These are phyloP conservation scores for Papilio helenus DNA, from an alignment of 1,140 invertebrate genomes.

Conservation along the genomic window DNA sequence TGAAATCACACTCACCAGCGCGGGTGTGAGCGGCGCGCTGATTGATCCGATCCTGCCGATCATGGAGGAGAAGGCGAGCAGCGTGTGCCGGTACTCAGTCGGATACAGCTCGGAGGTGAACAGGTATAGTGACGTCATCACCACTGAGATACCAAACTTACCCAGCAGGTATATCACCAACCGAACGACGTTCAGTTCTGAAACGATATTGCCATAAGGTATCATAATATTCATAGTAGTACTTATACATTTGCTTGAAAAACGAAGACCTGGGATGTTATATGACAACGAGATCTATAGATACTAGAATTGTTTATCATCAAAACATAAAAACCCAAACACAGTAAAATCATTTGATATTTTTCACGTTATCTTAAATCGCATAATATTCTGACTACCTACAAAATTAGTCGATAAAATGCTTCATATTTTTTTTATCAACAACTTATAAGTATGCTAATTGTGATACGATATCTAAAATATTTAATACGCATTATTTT, in stretches of 20 bases:
- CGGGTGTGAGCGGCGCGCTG: constrained; percentile 86
- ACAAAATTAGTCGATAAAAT: constrained; percentile 8
- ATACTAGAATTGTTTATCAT: too few relatives aligned
- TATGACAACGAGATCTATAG: too few relatives aligned
- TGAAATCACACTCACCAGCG: constrained; percentile 51
- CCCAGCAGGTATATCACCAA: constrained; percentile 85
- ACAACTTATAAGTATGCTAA: not conserved
- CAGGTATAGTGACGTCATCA: constrained; percentile 87
- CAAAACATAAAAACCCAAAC: not conserved
- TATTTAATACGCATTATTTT: not conserved
- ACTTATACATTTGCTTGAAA: too few relatives aligned
- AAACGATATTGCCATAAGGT: not conserved
- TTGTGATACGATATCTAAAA: constrained; percentile 1
- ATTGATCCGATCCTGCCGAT: constrained; percentile 89
- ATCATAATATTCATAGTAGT: too few relatives aligned
- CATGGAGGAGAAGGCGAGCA: constrained; percentile 88
- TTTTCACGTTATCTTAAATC: not conserved
- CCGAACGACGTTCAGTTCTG: constrained; percentile 46
- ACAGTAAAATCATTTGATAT: not conserved
- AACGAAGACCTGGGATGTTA: too few relatives aligned
- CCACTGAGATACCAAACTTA: constrained; percentile 87
- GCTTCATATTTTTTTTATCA: not conserved
- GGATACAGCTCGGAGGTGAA: constrained; percentile 89
- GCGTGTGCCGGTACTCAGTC: constrained; percentile 85
- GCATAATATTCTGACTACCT: not conserved